Evolutionary conservation across 2,888 invertebrate species (phyloP).

Genomic region (Sisyra nigra): DNA sequence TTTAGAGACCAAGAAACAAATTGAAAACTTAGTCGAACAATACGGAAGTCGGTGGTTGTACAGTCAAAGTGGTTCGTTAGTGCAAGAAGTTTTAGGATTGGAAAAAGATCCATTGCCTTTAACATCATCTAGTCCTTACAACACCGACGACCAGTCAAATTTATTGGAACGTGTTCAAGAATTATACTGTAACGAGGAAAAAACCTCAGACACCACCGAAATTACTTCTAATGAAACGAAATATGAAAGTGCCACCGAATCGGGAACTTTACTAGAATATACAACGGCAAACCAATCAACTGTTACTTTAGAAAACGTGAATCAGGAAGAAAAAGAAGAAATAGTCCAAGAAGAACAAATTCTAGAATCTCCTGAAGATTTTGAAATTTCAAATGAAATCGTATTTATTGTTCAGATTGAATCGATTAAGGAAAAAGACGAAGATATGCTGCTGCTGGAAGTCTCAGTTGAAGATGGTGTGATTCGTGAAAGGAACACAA

Average conservation of each 20-base stretch:
- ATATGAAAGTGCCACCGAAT: not conserved
- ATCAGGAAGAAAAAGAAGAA: not conserved
- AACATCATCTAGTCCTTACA: conserved; percentile 16
- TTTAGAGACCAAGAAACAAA: conserved; percentile 39
- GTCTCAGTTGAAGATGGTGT: conserved; percentile 22
- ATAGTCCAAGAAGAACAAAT: conserved; percentile 19
- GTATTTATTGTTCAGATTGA: conserved; percentile 19
- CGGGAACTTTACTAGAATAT: not conserved
- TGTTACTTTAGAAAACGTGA: not conserved
- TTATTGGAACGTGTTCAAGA: not conserved
- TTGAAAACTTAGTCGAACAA: conserved; percentile 35
- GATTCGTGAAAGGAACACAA: conserved; percentile 23
- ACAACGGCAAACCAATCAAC: not conserved
- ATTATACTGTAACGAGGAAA: not conserved
- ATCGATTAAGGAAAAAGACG: conserved; percentile 19
- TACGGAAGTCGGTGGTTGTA: conserved; percentile 46
- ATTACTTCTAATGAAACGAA: conserved; percentile 4
- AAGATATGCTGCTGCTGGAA: conserved; percentile 23
- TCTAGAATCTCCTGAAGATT: conserved; percentile 22
- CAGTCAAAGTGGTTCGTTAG: conserved; percentile 30
- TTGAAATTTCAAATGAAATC: conserved; percentile 17
- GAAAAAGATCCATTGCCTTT: conserved; percentile 18
- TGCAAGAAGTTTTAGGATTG: conserved; percentile 38
- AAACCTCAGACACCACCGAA: not conserved
- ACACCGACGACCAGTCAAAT: not conserved